phyloP scores from a whole-genome alignment of 2,888 invertebrate species.

The Protodeltote pygarga region DNA sequence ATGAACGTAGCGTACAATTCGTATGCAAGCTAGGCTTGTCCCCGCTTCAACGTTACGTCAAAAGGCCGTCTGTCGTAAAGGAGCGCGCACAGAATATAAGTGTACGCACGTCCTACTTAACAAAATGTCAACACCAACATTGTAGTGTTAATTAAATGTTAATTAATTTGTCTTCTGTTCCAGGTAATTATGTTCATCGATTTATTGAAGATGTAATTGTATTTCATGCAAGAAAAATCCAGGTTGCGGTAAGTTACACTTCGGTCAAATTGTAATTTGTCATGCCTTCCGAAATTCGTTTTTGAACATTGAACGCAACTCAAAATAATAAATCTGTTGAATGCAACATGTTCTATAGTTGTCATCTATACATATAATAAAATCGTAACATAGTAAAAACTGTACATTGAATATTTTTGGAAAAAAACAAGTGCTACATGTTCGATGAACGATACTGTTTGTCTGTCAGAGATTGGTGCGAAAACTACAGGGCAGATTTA shows the following conservation, averaged over 20 bases:
- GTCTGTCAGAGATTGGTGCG: no score
- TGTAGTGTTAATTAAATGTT: constrained; percentile 52
- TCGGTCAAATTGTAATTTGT: constrained; percentile 4
- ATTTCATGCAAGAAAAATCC: constrained; percentile 11
- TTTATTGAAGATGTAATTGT: constrained; percentile 11
- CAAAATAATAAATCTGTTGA: no score
- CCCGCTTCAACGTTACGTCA: constrained; percentile 62
- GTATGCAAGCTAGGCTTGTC: constrained; percentile 50
- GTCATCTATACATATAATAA: no score
- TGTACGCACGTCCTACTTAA: constrained; percentile 65
- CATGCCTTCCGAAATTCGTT: background rate
- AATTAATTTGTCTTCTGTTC: constrained; percentile 64
- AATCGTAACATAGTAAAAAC: no score
- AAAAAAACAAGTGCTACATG: no score
- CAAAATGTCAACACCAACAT: constrained; percentile 70
- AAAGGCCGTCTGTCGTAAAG: constrained; percentile 72
- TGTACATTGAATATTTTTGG: no score
- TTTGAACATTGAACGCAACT: no score
- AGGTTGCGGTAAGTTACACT: constrained; percentile 22
- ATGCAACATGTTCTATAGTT: no score
- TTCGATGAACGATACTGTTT: no score
- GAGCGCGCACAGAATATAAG: constrained; percentile 65
- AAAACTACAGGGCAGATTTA: no score
- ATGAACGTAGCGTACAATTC: constrained; percentile 33
- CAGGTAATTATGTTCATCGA: constrained; percentile 64